Evolutionary conservation across 2,888 invertebrate species (phyloP), one percentile per base, ranked within the genome.

Genomic region (Sericinus montela): DNA sequence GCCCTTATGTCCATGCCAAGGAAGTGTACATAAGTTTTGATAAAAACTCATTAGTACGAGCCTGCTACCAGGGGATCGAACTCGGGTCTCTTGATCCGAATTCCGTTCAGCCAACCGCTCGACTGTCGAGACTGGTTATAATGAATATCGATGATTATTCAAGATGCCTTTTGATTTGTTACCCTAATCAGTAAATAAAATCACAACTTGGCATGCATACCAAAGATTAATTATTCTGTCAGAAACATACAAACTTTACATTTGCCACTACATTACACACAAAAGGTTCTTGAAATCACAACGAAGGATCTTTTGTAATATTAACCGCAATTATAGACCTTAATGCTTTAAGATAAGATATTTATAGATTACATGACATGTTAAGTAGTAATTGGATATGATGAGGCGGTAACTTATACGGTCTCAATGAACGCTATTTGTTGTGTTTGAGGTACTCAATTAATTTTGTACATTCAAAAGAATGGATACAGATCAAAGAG

Each of bases 381-480:
- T 48, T 48, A 48, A 48, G 36, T 13, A 37, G 48, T 48, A 42
- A 48, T 48, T 42, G 41, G 48, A 48, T 48, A 48, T 42, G 30
- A 48, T 36, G 19, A 42, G 48, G 37, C 19, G 42, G 42, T 42
- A 23, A 34, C 25, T 16, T 35, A 46, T 36, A 37, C 13, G n/a
- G 5, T 37, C 42, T 48, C 48, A 37, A 37, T 48, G 16, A 32
- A 38, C 28, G 37, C 43, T 28, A 48, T 48, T 34, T 30, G 38
- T 48, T 38, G 44, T 48, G 8, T 7, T 19, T n/a, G 44, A 32
- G 28, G 28, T n/a, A 16, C 38, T 28, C 44, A 48, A 48, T 48
- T 44, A 48, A 48, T 43, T 48, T 48, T 37, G 30, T 37, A 30
- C 9, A 16, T 14, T 48, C 6, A 23, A 42, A 48, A 42, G 30